Evolutionary conservation across 2,888 invertebrate genomes (phyloP), one percentile per base, ranked within the genome.

Genomic region (Polymixis lichenea): DNA sequence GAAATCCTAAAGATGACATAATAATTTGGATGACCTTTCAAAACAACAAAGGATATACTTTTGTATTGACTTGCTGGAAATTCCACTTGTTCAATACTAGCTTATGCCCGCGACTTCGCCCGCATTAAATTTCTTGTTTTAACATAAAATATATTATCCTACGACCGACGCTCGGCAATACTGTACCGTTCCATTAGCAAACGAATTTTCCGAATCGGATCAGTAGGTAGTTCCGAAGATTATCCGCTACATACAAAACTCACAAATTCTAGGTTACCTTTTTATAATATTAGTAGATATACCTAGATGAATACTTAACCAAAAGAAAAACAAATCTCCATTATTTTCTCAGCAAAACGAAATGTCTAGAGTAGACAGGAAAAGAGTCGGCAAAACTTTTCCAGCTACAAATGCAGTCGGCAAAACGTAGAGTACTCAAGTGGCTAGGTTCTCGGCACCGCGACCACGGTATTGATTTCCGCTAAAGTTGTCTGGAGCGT

Each of bases 401-500:
- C 32, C 19, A 15, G 22, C 25, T 6, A 72, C 58, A 69, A 53
- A 66, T 73, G 62, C 65, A 79, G 53, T 64, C 72, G 25, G 32
- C 60, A 51, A 73, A 73, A 62, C 51, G n/a, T 53, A 38, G 38
- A 22, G 28, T 15, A 62, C 17, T 61, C 17, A 28, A 75, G 49
- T 61, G 64, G 72, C 66, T 80, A 55, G 55, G 58, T 74, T 70
- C 76, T 58, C 56, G 38, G 69, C 69, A 28, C 32, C 61, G 68
- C 69, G 65, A 58, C 77, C 73, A 72, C 65, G 49, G 77, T 86
- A 86, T 86, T 87, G 86, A 86, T 86, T 86, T 86, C 74, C 79
- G 77, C 87, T 86, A 85, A 86, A 86, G n/a, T 68, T 74, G 86
- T 82, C 86, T 87, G 79, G 72, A 81, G 72, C 56, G 72, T 71